phyloP scores from a whole-genome alignment of 2,113 vertebrate species.

The Perca fluviatilis region DNA sequence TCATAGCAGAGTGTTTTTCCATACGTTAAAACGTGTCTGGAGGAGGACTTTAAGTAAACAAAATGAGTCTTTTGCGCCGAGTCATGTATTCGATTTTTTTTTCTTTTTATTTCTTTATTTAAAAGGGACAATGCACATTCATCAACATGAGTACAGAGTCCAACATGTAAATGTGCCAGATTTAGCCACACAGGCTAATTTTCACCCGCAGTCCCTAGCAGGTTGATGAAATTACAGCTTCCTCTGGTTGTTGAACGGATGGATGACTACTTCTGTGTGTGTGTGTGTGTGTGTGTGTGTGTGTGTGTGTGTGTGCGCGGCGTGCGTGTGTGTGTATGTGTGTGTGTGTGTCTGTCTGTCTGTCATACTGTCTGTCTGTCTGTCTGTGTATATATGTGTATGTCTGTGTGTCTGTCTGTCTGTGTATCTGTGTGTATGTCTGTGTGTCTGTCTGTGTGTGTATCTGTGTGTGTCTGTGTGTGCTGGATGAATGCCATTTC shows the following conservation, averaged over 20 bases:
- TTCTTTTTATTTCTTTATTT: too few species aligned
- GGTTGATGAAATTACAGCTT: slow-evolving; percentile 8
- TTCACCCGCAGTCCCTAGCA: too few species aligned
- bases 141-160: too few species aligned
- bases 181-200: too few species aligned
- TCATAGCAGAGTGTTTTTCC: too few species aligned
- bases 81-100: neutral
- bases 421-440: neutral
- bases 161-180: too few species aligned
- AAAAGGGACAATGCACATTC: too few species aligned
- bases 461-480: neutral
- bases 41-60: slow-evolving; percentile 36
- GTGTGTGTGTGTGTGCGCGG: neutral
- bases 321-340: neutral
- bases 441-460: neutral
- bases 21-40: too few species aligned
- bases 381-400: neutral
- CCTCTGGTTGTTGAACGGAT: slow-evolving; percentile 37
- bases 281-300: neutral
- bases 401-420: neutral
- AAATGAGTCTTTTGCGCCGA: slow-evolving; percentile 26
- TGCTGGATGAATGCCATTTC: slow-evolving; percentile 62
- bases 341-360: neutral
- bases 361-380: slow-evolving; percentile 1
- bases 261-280: slow-evolving; percentile 13